These are phyloP conservation scores for Antigone vipio DNA, from an alignment of 2,113 vertebrate genomes.

Conservation along the genomic window DNA sequence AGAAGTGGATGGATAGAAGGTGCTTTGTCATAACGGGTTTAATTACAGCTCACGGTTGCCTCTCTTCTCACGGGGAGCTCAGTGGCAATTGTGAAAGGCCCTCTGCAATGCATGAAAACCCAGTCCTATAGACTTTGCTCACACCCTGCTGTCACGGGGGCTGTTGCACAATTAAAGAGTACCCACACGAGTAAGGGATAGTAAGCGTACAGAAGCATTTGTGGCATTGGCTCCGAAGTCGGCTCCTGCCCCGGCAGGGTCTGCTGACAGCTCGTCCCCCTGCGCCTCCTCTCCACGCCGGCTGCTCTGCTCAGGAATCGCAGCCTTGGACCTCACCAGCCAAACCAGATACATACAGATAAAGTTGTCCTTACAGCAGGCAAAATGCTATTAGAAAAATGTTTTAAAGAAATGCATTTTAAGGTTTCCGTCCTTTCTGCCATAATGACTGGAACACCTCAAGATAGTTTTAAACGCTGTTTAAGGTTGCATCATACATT, in stretches of 20 bases:
- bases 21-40: neutral
- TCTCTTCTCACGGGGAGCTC: neutral
- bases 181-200: neutral
- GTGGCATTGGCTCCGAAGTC: neutral
- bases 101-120: neutral
- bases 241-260: neutral
- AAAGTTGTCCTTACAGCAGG: neutral
- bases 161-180: neutral
- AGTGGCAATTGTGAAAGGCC: neutral
- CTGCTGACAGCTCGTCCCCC: neutral
- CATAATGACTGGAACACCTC: constrained; percentile 22
- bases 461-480: constrained; percentile 56
- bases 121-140: neutral
- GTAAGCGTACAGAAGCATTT: neutral
- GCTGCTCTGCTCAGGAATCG: neutral
- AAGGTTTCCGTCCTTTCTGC: constrained; percentile 24
- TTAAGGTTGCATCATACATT: constrained; percentile 70
- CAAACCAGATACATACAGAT: neutral
- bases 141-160: neutral
- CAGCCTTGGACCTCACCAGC: neutral
- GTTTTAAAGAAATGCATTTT: constrained; percentile 21
- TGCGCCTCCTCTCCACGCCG: accelerated
- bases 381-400: constrained; percentile 10
- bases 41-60: neutral
- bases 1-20: neutral